Conservation (phyloP, 2,888 invertebrate genomes). For the Campopleginae sp. region DNA sequence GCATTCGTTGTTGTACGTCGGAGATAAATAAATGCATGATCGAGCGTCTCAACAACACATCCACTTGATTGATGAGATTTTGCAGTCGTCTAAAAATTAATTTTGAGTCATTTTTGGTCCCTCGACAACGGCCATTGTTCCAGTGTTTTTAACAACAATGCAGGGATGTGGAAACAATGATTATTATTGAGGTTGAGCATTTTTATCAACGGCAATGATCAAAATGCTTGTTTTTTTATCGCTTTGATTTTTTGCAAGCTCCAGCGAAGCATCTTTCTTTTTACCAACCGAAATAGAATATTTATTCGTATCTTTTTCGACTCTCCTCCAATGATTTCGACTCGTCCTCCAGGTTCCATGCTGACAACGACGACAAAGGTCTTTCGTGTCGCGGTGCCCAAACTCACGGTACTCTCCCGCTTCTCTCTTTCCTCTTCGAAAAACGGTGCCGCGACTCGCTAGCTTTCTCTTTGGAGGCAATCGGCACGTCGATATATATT, state of each 20-base stretch:
- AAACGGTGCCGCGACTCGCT: constrained; percentile 70
- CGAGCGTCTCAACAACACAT: not conserved
- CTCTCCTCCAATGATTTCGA: not conserved
- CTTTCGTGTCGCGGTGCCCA: constrained; percentile 30
- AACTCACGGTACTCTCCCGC: constrained; percentile 73
- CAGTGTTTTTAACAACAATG: not conserved
- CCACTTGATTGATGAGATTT: not conserved
- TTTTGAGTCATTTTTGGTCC: not conserved
- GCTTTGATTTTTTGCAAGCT: not conserved
- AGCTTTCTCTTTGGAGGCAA: constrained; percentile 83
- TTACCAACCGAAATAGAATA: not conserved
- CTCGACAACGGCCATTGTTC: not conserved
- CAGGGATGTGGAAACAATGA: not conserved
- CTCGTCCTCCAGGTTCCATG: constrained; percentile 21
- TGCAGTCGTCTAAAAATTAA: not conserved
- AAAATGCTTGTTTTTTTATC: not conserved
- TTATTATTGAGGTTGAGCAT: not conserved
- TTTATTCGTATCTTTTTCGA: not conserved
- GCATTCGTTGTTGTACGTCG: not conserved
- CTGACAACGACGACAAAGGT: constrained; percentile 19
- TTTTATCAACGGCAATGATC: not conserved
- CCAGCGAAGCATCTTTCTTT: not conserved
- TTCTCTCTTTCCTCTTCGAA: constrained; percentile 76
- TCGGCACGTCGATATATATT: constrained; percentile 83
- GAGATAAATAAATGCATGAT: constrained; percentile 1